Base-by-base conservation (phyloP, 2,113 vertebrate species). In the Anthoscopus minutus region DNA sequence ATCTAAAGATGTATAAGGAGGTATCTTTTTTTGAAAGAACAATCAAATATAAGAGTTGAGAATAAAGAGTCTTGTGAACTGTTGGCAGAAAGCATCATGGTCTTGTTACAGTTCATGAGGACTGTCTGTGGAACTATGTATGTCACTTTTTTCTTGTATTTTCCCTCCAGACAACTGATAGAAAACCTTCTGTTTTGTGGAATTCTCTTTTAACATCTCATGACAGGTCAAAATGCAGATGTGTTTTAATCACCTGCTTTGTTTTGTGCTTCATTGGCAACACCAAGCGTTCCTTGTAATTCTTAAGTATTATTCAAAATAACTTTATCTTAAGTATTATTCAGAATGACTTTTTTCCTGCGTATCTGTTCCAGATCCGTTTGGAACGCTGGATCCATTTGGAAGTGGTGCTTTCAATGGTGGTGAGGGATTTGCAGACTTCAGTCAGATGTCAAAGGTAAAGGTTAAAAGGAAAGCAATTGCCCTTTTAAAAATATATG, bases 371-470 rank as follows among this genome's bases (percentile, higher is more conserved):
- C 65, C 96, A 99, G 99, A 99, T 95, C 98, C 98, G 6, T 99
- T 99, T 89, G 98, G 98, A 53, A 98, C 98, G 0, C 87, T 99
- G 76, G 99, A 99, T 94, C 99, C 99, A 0, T 99, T 99, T 78
- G 99, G 99, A 94, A 99, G 98, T 73, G 93, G 98, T 84, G 90
- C 98, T 83, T 99, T 99, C 97, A 98, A 86, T 86, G 97, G 98
- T 72, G 97, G 97, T 77, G 98, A 98, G 92, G 99, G 99, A 48
- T 99, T 99, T 94, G 99, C 99, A 48, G 99, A 99, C 97, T 99
- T 99, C 98, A 99, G 99, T 97, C 99, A 99, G 94, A 99, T 99
- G 99, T 98, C 99, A 37, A 99, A 99, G 98, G 98, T 99, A 98
- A 98, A 93, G 35, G 31, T 86, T 51, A 56, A 35, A 70, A 69